These are phyloP conservation scores for Leucoraja erinaceus DNA, from an alignment of 2,113 vertebrate genomes.

Conservation along the genomic window DNA sequence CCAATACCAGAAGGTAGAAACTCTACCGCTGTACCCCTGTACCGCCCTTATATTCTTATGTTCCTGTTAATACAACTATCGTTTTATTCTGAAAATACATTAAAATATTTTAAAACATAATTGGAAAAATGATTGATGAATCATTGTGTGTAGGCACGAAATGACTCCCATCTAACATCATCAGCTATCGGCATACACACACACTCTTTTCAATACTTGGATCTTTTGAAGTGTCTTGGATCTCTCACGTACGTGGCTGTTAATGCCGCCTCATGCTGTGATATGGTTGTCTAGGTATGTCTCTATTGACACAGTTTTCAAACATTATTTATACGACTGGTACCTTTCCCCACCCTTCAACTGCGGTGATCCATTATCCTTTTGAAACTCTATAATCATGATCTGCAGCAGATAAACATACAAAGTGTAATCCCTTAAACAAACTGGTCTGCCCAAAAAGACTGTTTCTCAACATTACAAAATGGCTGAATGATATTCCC, in stretches of 20 bases:
- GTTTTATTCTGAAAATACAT: not conserved
- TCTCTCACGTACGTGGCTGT: not conserved
- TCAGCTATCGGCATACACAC: not conserved
- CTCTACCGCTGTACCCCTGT: too few species aligned
- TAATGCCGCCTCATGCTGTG: slow-evolving; percentile 2
- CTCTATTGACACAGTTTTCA: slow-evolving; percentile 56
- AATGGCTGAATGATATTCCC: not conserved
- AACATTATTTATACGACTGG: slow-evolving; percentile 56
- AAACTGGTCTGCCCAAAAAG: slow-evolving; percentile 23
- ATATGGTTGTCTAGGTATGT: slow-evolving; percentile 33
- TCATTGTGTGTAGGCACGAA: not conserved
- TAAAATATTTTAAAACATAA: slow-evolving; percentile 6
- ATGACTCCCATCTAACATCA: not conserved
- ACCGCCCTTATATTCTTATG: not conserved
- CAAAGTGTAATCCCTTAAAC: slow-evolving; percentile 58
- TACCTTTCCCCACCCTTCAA: slow-evolving; percentile 64
- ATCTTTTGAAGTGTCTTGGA: not conserved
- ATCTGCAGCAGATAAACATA: slow-evolving; percentile 60
- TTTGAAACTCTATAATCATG: slow-evolving; percentile 57
- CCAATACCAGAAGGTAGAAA: too few species aligned
- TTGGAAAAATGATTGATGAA: not conserved
- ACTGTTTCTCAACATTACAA: not conserved
- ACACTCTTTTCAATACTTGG: not conserved
- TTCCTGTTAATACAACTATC: not conserved
- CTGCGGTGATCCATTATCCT: slow-evolving; percentile 74